phyloP scores from a whole-genome alignment of 2,888 invertebrate genomes.

The Arrhopalites spinosus region DNA sequence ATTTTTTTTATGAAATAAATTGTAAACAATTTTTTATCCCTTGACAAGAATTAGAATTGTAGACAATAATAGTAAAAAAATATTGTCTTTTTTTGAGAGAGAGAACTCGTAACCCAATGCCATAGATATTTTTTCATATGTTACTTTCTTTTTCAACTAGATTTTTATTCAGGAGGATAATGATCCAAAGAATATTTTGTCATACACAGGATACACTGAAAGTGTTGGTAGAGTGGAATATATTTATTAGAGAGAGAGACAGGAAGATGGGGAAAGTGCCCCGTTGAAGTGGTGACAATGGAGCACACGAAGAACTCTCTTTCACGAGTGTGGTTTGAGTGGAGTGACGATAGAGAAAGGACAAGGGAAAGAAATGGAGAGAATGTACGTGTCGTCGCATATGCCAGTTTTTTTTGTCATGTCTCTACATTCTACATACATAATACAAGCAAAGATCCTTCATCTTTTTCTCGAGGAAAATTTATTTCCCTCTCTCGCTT shows the following conservation, averaged over 20 bases:
- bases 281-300: conserved; percentile 18
- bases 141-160: too few relatives aligned
- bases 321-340: neutral
- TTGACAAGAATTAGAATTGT: too few relatives aligned
- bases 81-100: too few relatives aligned
- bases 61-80: too few relatives aligned
- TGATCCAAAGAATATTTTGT: neutral
- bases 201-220: neutral
- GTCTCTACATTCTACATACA: conserved; percentile 13
- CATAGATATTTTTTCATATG: neutral
- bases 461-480: conserved; percentile 24
- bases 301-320: too few relatives aligned
- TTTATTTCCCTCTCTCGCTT: conserved; percentile 33
- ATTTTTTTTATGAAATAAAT: too few relatives aligned
- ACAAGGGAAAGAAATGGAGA: conserved; percentile 17
- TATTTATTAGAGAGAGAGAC: neutral
- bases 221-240: neutral
- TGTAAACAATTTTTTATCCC: too few relatives aligned
- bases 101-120: neutral
- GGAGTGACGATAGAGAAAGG: conserved; percentile 4
- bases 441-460: conserved; percentile 32
- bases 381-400: conserved; percentile 42
- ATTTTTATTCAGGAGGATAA: neutral
- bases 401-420: conserved; percentile 34
- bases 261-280: conserved; percentile 3